Conservation (phyloP, 2,797 vertebrate species). For the Manis crassicaudata region DNA sequence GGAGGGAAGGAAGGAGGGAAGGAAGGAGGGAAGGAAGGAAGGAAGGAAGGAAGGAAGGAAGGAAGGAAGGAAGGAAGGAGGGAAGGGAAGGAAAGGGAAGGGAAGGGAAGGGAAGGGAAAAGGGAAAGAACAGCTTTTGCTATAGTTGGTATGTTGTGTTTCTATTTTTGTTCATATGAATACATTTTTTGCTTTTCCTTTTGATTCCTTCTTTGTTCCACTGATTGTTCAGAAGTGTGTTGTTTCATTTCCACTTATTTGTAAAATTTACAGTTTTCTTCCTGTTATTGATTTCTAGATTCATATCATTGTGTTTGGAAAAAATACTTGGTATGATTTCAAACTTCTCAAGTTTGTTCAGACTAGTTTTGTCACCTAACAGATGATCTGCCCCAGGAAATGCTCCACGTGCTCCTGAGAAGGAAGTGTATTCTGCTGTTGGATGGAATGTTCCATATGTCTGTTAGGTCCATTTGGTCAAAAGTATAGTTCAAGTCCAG, state of each 20-base stretch:
- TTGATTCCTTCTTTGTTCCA: neutral
- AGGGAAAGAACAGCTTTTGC: neutral
- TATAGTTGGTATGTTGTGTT: neutral
- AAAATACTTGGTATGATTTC: neutral
- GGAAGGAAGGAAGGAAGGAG: too few relatives aligned
- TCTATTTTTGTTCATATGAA: neutral
- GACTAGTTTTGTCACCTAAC: neutral
- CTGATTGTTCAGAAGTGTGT: neutral
- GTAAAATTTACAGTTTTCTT: neutral
- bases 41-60: too few relatives aligned
- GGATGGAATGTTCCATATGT: neutral
- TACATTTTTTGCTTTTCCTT: neutral
- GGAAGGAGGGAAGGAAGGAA: neutral
- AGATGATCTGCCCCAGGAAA: neutral
- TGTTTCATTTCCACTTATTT: neutral
- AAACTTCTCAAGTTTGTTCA: neutral
- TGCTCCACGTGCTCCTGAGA: neutral
- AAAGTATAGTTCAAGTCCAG: neutral
- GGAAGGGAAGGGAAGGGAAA: too few relatives aligned
- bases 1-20: neutral
- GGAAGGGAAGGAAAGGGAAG: too few relatives aligned
- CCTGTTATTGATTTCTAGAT: neutral
- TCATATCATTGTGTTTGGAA: neutral
- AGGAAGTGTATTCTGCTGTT: neutral
- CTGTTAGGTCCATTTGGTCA: neutral